Evolutionary conservation across 1,140 invertebrate species (phyloP).

Genomic region (Orius laevigatus): DNA sequence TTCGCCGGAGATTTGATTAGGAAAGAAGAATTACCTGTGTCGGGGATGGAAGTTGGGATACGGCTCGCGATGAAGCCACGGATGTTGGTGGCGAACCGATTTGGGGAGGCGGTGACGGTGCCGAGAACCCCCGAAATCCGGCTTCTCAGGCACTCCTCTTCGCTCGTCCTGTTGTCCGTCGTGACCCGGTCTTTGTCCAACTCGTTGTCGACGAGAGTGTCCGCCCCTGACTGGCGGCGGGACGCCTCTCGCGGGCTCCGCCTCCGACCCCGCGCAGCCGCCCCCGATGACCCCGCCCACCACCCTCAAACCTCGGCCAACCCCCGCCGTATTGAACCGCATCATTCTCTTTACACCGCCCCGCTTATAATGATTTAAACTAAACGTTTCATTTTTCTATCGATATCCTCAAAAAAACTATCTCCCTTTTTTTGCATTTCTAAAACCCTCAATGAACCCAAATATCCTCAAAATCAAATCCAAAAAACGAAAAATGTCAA

Average conservation of each 20-base stretch:
- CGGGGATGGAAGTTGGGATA: constrained; percentile 34
- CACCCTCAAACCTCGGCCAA: background rate
- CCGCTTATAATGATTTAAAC: constrained; percentile 7
- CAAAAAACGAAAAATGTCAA: too few relatives aligned
- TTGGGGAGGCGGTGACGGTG: constrained; percentile 33
- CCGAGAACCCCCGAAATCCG: constrained; percentile 14
- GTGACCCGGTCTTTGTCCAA: constrained; percentile 13
- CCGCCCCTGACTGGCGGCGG: constrained; percentile 6
- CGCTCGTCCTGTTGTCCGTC: constrained; percentile 15
- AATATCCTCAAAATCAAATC: too few relatives aligned
- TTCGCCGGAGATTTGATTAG: too few relatives aligned
- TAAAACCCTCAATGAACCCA: too few relatives aligned
- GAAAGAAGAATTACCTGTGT: constrained; percentile 32
- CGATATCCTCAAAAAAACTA: too few relatives aligned
- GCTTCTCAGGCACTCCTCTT: constrained; percentile 14
- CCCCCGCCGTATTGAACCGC: constrained; percentile 9
- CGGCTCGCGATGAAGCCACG: constrained; percentile 36
- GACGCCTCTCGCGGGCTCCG: background rate
- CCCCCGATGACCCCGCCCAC: constrained; percentile 1
- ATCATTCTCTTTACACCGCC: constrained; percentile 9
- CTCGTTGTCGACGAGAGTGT: background rate
- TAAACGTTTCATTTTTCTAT: background rate
- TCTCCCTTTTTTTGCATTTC: too few relatives aligned
- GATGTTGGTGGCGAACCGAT: constrained; percentile 36
- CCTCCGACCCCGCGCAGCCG: background rate